Conservation (phyloP, 37 sponge, comb jelly and placozoan species). For the Spongilla lacustris region DNA sequence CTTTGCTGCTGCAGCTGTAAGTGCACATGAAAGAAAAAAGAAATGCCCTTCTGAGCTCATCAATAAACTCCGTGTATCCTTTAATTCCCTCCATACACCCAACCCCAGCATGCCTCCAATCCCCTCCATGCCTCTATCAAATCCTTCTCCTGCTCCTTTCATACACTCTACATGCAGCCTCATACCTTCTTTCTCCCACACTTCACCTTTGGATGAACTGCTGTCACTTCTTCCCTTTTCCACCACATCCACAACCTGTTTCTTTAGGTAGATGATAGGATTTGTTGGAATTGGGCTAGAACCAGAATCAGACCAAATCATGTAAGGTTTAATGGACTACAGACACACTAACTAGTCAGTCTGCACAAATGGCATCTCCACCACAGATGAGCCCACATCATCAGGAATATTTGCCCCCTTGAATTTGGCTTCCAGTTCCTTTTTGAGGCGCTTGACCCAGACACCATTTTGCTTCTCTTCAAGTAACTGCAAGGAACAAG, state of each 20-base stretch:
- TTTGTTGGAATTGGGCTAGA: background rate
- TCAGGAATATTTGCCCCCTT: background rate
- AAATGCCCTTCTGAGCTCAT: background rate
- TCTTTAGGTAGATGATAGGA: background rate
- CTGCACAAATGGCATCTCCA: background rate
- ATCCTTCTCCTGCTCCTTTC: background rate
- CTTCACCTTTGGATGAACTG: background rate
- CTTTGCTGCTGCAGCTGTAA: background rate
- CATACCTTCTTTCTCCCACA: background rate
- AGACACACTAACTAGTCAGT: background rate
- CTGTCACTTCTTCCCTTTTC: background rate
- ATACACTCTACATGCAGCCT: too few relatives aligned
- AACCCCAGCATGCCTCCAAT: too few relatives aligned
- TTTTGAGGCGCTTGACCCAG: conserved; percentile 27
- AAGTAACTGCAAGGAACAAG: background rate
- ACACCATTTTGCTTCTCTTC: conserved; percentile 13
- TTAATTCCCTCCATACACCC: too few relatives aligned
- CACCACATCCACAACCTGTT: background rate
- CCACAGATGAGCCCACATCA: background rate
- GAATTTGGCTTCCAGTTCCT: background rate
- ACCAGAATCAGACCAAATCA: background rate
- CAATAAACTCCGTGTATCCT: too few relatives aligned
- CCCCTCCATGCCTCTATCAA: background rate
- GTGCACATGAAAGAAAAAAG: background rate
- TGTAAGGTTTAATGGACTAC: background rate